Evolutionary conservation across 2,113 vertebrate species (phyloP), one percentile per base, ranked within the genome.

Genomic region (Tamias sibiricus): DNA sequence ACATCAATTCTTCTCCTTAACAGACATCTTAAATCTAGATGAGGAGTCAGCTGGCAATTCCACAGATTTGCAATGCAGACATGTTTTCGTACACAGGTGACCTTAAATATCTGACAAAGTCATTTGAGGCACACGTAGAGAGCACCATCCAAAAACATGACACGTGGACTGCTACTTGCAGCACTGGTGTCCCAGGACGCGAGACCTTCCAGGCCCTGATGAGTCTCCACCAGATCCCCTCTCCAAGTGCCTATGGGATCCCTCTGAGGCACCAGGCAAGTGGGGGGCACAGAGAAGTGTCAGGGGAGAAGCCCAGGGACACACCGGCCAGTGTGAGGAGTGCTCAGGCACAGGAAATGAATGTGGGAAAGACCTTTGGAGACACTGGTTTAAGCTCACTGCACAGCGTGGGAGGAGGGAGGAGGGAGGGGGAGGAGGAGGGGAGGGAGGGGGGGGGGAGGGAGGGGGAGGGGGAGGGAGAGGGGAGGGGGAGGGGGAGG

Each of bases 141-240:
- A n/a, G 17, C 32, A 2, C n/a, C 28, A 19, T 42, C 62, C 62
- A 22, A 7, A n/a, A 26, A 24, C 2, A 1, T 0, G 6, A 76
- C n/a, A 19, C 4, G 4, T 3, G 74, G 13, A 12, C 0, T 13
- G 37, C 4, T 13, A 24, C 26, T 4, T 0, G 22, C 42, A 11
- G 1, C 37, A 14, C 59, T 8, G n/a, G 32, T 17, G 44, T 2
- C 66, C 66, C 24, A 35, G 80, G 17, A 16, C 0, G 8, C 47
- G 52, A 40, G n/a, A 52, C 0, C 9, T 49, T 6, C 80, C 74
- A 37, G n/a, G 17, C 37, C 69, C 74, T 4, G 22, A n/a, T 28
- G 22, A 5, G 28, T 42, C 26, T 40, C 40, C 8, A 2, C 47
- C 47, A n/a, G 77, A 35, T 11, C 42, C 71, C 81, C 71, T 9